Evolutionary conservation across 2,113 vertebrate genomes (phyloP).

Genomic region (Tychaedon coryphoeus): DNA sequence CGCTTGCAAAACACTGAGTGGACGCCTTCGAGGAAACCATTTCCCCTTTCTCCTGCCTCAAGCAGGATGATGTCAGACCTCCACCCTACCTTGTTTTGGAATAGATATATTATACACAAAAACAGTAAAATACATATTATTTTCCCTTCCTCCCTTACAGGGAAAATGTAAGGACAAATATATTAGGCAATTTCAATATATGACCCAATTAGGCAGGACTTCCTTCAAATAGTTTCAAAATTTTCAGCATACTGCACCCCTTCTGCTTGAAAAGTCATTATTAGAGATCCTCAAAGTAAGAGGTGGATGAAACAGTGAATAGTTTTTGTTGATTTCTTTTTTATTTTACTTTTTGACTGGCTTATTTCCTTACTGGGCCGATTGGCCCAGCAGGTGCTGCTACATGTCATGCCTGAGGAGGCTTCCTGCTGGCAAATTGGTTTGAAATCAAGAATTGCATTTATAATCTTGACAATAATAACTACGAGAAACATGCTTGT

Average conservation of each 20-base stretch:
- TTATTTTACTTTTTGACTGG: neutral
- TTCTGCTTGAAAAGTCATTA: neutral
- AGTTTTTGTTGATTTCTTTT: neutral
- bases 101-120: neutral
- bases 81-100: neutral
- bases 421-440: constrained; percentile 49
- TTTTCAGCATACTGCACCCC: neutral
- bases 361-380: neutral
- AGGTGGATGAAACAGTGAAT: neutral
- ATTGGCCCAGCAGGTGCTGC: constrained; percentile 36
- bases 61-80: neutral
- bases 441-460: constrained; percentile 52
- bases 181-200: neutral
- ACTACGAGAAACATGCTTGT: neutral
- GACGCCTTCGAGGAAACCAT: neutral
- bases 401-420: neutral
- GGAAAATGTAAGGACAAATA: neutral
- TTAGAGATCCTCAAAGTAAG: neutral
- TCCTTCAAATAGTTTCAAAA: neutral
- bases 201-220: neutral
- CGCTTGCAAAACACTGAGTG: neutral
- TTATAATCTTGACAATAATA: constrained; percentile 54
- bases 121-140: neutral
- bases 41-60: neutral
- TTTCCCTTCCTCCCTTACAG: neutral